Percentiles rank a stretch among this genome's conserved stretches.
Evolutionary conservation across 2,797 vertebrate genomes (phyloP).

Genomic region (Leucoraja ocellata): DNA sequence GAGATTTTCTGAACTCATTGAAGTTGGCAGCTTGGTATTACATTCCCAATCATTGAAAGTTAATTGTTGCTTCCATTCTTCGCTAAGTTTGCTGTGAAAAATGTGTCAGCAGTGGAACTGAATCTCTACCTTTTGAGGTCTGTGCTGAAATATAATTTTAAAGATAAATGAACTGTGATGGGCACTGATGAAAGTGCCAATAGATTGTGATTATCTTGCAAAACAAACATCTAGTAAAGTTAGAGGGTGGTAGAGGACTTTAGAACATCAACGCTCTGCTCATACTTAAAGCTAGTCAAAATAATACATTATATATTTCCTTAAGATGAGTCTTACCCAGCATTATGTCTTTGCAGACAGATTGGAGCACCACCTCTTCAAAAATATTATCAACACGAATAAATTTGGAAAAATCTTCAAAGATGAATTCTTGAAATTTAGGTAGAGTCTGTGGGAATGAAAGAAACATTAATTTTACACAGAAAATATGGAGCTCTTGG

Average conservation of each 20-base stretch:
- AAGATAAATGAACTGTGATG: background rate
- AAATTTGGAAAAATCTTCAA: slow-evolving; percentile 86
- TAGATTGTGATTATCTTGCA: background rate
- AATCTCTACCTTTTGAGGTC: background rate
- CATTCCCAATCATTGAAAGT: background rate
- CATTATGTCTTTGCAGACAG: slow-evolving; percentile 89
- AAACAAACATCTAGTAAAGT: background rate
- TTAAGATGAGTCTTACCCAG: slow-evolving; percentile 68
- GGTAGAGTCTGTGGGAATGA: slow-evolving; percentile 67
- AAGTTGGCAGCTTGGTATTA: background rate
- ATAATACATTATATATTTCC: background rate
- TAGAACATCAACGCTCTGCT: background rate
- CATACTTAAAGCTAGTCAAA: background rate
- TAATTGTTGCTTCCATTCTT: background rate
- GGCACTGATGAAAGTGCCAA: too few species aligned
- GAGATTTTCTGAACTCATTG: background rate
- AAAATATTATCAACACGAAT: slow-evolving; percentile 88
- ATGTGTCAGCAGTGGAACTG: background rate
- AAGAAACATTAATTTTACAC: background rate
- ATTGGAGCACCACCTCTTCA: slow-evolving; percentile 89
- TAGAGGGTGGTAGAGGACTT: background rate
- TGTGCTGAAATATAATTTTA: background rate
- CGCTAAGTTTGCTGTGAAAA: background rate
- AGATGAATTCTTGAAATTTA: slow-evolving; percentile 86
- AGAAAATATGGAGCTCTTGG: background rate